phyloP scores from a whole-genome alignment of 2,113 vertebrate genomes.

The Syrrhaptes paradoxus region DNA sequence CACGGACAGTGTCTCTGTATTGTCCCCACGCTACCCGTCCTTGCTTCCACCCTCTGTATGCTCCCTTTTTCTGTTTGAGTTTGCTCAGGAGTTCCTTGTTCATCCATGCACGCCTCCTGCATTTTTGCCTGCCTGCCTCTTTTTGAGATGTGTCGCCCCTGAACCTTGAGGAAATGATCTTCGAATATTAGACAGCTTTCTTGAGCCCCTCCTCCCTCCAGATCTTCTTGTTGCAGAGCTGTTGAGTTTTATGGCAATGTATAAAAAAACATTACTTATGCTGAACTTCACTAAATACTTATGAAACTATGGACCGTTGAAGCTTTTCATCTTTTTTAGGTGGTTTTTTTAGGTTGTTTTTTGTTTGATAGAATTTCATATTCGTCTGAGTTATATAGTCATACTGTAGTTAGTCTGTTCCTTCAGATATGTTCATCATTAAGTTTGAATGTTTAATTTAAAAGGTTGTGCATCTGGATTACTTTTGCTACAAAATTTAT shows the following conservation, averaged over 20 bases:
- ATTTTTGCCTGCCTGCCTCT: no score
- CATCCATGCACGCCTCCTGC: no score
- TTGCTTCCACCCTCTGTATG: no score
- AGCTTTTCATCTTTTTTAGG: neutral
- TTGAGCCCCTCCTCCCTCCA: no score
- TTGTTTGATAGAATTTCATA: neutral
- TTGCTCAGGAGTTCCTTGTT: no score
- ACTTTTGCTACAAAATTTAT: neutral
- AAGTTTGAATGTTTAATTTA: neutral
- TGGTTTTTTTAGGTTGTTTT: no score
- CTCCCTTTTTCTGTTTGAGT: no score
- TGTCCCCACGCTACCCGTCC: no score
- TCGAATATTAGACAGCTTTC: no score
- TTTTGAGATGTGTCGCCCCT: no score
- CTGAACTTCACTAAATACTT: constrained; percentile 17
- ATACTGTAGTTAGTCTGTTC: neutral
- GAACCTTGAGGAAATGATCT: no score
- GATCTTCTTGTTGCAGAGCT: constrained; percentile 4
- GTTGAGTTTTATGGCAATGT: constrained; percentile 48
- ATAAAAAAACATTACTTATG: neutral
- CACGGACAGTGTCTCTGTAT: no score
- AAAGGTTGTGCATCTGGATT: neutral
- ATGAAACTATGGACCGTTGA: constrained; percentile 9
- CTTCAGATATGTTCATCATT: neutral
- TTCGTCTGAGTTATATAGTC: neutral